A percentile compares a stretch with the other conserved stretches of the same genome.
Conservation (phyloP, 2,888 invertebrate species). For the Itoplectis maculator region DNA sequence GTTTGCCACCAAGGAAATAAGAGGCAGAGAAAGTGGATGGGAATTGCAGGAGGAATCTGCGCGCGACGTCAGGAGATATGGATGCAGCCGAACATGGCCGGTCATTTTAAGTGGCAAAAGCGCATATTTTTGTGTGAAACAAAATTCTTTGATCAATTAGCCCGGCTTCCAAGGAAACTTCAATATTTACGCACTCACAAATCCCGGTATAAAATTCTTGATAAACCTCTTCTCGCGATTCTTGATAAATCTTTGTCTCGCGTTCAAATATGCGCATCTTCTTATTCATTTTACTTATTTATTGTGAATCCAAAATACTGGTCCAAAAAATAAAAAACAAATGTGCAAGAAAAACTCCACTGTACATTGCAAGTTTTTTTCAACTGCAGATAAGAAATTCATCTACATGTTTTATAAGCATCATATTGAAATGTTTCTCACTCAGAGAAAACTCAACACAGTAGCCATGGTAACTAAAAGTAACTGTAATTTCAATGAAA, state of each 20-base stretch:
- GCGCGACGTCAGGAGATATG: slow-evolving; percentile 3
- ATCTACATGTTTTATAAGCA: too few species aligned
- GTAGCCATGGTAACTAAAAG: too few species aligned
- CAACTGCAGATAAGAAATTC: too few species aligned
- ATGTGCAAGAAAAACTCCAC: too few species aligned
- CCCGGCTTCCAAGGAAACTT: neutral
- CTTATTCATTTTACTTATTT: too few species aligned
- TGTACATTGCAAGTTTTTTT: too few species aligned
- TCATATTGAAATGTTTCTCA: too few species aligned
- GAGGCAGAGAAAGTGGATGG: slow-evolving; percentile 24
- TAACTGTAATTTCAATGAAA: too few species aligned
- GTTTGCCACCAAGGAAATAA: slow-evolving; percentile 37
- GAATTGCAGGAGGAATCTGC: slow-evolving; percentile 13
- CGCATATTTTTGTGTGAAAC: neutral
- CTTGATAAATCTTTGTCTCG: neutral
- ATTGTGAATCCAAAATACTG: too few species aligned
- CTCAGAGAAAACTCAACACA: too few species aligned
- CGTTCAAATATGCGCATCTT: neutral
- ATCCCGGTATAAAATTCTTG: neutral
- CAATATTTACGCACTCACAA: neutral
- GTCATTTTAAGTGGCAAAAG: neutral
- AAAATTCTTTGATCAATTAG: neutral
- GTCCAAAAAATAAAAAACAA: too few species aligned
- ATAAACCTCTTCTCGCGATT: neutral
- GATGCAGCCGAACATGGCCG: neutral